These are phyloP conservation scores for Poecilia wingei DNA, from an alignment of 2,797 vertebrate species.

Conservation along the genomic window DNA sequence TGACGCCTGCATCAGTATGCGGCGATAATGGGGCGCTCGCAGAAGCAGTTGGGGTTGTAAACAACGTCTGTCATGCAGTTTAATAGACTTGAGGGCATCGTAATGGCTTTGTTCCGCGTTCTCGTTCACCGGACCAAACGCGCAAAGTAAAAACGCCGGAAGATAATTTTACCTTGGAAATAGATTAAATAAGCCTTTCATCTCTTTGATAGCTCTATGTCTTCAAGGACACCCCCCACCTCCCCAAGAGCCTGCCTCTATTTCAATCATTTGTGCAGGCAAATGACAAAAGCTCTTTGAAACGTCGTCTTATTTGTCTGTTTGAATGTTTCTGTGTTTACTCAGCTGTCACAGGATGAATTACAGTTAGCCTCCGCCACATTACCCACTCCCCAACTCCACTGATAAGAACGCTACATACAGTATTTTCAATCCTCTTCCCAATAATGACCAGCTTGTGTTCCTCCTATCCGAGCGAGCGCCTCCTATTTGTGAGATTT, in stretches of 20 bases:
- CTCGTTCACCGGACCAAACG: conserved; percentile 54
- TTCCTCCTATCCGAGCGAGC: conserved; percentile 59
- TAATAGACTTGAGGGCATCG: conserved; percentile 65
- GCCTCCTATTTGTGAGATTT: conserved; percentile 81
- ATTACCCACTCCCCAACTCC: conserved; percentile 27
- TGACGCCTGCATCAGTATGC: conserved; percentile 64
- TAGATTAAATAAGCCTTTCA: conserved; percentile 81
- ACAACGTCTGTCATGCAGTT: conserved; percentile 72
- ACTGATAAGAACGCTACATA: conserved; percentile 64
- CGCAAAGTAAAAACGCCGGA: conserved; percentile 43
- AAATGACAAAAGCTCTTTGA: conserved; percentile 73
- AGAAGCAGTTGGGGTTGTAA: conserved; percentile 67
- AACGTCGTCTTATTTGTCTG: conserved; percentile 71
- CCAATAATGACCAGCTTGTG: conserved; percentile 47
- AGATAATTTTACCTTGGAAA: conserved; percentile 79
- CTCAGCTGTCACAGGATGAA: conserved; percentile 67
- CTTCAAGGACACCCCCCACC: conserved; percentile 60
- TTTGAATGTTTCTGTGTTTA: conserved; percentile 70
- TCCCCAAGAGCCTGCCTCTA: conserved; percentile 30
- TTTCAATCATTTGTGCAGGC: conserved; percentile 65
- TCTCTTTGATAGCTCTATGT: conserved; percentile 66
- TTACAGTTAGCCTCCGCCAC: conserved; percentile 38
- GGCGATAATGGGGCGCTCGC: conserved; percentile 56
- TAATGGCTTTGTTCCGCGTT: conserved; percentile 65
- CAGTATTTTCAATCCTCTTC: conserved; percentile 55